Evolutionary conservation across 2,888 invertebrate species (phyloP).

Genomic region (Schizaphis graminum): DNA sequence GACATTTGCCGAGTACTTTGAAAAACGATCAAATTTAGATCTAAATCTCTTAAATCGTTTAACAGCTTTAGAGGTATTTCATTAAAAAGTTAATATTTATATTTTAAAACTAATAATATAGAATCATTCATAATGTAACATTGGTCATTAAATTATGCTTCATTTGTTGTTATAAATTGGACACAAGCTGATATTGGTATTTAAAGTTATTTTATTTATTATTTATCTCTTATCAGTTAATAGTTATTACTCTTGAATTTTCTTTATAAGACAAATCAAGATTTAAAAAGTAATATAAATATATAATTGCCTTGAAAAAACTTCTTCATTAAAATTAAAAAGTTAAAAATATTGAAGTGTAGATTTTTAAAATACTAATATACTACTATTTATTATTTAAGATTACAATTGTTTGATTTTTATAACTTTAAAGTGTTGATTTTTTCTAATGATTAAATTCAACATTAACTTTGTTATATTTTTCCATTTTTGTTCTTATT

Average conservation of each 20-base stretch:
- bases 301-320: too few species aligned
- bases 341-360: too few species aligned
- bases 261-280: too few species aligned
- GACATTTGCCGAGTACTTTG: conserved; percentile 84
- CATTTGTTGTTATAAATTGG: neutral
- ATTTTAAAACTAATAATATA: neutral
- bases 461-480: too few species aligned
- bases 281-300: too few species aligned
- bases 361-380: too few species aligned
- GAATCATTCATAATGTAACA: neutral
- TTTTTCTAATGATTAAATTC: too few species aligned
- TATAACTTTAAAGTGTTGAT: too few species aligned
- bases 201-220: neutral
- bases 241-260: too few species aligned
- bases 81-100: conserved; percentile 21
- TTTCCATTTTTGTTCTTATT: neutral
- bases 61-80: conserved; percentile 79
- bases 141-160: neutral
- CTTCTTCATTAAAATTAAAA: too few species aligned
- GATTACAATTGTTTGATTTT: too few species aligned
- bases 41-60: conserved; percentile 80
- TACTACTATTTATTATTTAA: too few species aligned
- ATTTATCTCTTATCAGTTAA: neutral
- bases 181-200: neutral
- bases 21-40: conserved; percentile 75